Evolutionary conservation across 53 echinoderm and acorn worm species (phyloP).

Genomic region (Antedon mediterranea): DNA sequence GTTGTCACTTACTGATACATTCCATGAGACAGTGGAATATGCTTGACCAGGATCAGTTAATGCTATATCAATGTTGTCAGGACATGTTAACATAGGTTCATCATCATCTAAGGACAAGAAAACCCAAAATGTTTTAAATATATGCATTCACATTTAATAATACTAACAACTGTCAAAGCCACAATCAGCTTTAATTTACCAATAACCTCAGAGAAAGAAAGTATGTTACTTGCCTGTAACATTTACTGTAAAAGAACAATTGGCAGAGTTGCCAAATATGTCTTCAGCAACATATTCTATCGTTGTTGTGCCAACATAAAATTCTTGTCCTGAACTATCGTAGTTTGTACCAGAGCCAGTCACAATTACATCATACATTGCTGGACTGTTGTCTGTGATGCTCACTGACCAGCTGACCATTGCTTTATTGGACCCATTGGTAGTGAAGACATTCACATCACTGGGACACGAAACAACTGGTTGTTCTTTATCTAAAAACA

Average conservation of each 20-base stretch:
- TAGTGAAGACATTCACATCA: slow-evolving; percentile 7
- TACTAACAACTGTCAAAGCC: too few species aligned
- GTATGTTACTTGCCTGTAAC: not conserved
- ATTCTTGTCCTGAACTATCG: not conserved
- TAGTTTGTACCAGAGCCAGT: not conserved
- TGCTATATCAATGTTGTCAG: slow-evolving; percentile 7
- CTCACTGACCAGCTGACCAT: not conserved
- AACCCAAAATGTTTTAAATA: too few species aligned
- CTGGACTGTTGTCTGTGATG: not conserved
- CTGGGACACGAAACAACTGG: slow-evolving; percentile 10
- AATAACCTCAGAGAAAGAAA: too few species aligned
- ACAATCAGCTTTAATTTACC: too few species aligned
- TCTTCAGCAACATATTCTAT: not conserved
- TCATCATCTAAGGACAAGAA: too few species aligned
- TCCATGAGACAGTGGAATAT: slow-evolving; percentile 10
- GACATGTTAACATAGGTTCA: not conserved
- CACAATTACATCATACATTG: not conserved
- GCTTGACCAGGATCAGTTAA: not conserved
- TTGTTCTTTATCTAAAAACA: slow-evolving; percentile 8
- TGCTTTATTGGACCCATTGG: not conserved
- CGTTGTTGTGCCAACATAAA: not conserved
- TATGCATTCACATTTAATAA: too few species aligned
- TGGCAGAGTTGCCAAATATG: not conserved
- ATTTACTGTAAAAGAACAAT: too few species aligned
- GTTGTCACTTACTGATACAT: slow-evolving; percentile 8